phyloP scores from a whole-genome alignment of 2,113 vertebrate genomes.

The Podarcis muralis region DNA sequence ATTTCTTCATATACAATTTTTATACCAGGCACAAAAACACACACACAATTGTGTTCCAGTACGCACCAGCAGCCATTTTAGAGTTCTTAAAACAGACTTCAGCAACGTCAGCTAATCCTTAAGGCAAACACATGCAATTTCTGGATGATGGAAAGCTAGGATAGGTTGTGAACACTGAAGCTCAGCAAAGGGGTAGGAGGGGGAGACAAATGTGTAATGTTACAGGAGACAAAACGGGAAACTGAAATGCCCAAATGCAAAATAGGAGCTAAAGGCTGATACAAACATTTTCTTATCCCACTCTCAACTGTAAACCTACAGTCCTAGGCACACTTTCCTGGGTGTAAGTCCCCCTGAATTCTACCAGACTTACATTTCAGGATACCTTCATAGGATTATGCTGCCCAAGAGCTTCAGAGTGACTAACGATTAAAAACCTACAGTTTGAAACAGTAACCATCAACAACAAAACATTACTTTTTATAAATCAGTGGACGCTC shows the following conservation, averaged over 20 bases:
- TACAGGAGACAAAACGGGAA: neutral
- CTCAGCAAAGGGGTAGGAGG: neutral
- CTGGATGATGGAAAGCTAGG: neutral
- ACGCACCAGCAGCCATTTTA: slow-evolving; percentile 7
- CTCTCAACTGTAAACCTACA: neutral
- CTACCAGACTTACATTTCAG: neutral
- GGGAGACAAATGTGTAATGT: neutral
- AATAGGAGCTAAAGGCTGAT: neutral
- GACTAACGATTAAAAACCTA: neutral
- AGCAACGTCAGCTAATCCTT: neutral
- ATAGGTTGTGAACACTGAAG: neutral
- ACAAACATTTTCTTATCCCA: neutral
- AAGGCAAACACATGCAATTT: slow-evolving; percentile 7
- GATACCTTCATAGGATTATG: neutral
- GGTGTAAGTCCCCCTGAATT: no score
- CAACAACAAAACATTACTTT: neutral
- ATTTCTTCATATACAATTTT: neutral
- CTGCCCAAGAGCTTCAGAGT: neutral
- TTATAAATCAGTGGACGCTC: no score
- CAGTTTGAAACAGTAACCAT: neutral
- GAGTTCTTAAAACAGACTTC: neutral
- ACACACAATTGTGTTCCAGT: neutral
- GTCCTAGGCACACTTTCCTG: neutral
- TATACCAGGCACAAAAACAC: neutral
- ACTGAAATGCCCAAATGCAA: neutral